These are phyloP conservation scores for Synanthedon andrenaeformis DNA, from an alignment of 2,888 invertebrate genomes.

Conservation along the genomic window DNA sequence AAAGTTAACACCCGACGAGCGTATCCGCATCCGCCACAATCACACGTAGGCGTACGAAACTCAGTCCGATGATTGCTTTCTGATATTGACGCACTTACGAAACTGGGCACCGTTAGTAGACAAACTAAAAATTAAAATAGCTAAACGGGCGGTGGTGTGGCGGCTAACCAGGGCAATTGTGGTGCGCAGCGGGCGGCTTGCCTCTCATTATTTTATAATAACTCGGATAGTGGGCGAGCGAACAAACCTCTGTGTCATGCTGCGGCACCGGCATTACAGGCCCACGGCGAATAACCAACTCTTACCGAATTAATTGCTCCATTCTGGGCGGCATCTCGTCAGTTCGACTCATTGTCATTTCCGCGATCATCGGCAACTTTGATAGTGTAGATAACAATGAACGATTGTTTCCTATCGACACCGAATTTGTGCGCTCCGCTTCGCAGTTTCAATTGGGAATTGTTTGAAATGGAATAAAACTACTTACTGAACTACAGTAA, in stretches of 20 bases:
- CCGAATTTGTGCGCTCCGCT: slow-evolving; percentile 7
- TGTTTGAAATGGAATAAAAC: no score
- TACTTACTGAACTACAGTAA: not conserved
- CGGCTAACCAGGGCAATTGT: slow-evolving; percentile 68
- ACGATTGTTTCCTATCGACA: slow-evolving; percentile 11
- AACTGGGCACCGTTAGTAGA: slow-evolving; percentile 58
- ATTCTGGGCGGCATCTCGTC: slow-evolving; percentile 59
- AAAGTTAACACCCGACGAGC: slow-evolving; percentile 8
- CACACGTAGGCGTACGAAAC: slow-evolving; percentile 37
- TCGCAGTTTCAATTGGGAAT: slow-evolving; percentile 1
- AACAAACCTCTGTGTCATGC: slow-evolving; percentile 57
- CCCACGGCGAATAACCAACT: slow-evolving; percentile 43
- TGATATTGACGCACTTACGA: slow-evolving; percentile 42
- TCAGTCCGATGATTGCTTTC: slow-evolving; percentile 29
- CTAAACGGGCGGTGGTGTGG: slow-evolving; percentile 60
- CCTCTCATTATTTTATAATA: slow-evolving; percentile 70
- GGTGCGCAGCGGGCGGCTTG: slow-evolving; percentile 62
- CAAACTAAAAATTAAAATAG: slow-evolving; percentile 70
- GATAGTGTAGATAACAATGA: slow-evolving; percentile 5
- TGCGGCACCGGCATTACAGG: slow-evolving; percentile 26
- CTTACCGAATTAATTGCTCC: slow-evolving; percentile 63
- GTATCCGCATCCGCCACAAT: slow-evolving; percentile 5
- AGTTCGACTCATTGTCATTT: slow-evolving; percentile 36
- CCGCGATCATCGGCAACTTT: slow-evolving; percentile 15
- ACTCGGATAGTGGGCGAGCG: slow-evolving; percentile 50